phyloP scores from a whole-genome alignment of 2,888 invertebrate species.

The Caenorhabditis angaria region DNA sequence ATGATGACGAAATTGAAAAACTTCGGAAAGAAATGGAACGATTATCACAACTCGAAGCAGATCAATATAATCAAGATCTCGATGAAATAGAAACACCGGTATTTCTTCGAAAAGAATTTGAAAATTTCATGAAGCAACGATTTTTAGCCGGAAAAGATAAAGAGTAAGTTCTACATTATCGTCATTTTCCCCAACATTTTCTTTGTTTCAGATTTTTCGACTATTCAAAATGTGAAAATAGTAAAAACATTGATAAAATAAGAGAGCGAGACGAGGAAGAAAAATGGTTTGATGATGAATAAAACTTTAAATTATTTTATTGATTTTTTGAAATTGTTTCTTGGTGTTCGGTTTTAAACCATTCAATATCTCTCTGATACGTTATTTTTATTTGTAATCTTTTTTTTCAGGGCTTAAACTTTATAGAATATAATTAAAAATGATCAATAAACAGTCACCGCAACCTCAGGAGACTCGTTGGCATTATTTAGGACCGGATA shows the following conservation, averaged over 20 bases:
- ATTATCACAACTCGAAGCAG: slow-evolving; percentile 41
- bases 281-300: slow-evolving; percentile 64
- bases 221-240: slow-evolving; percentile 48
- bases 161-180: slow-evolving; percentile 17
- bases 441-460: slow-evolving; percentile 15
- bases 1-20: slow-evolving; percentile 41
- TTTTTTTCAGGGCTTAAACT: slow-evolving; percentile 6
- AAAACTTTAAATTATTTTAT: slow-evolving; percentile 4
- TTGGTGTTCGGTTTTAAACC: not conserved
- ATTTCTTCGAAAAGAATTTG: slow-evolving; percentile 59
- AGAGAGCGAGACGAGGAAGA: slow-evolving; percentile 64
- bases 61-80: slow-evolving; percentile 33
- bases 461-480: slow-evolving; percentile 34
- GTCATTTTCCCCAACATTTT: not conserved
- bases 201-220: slow-evolving; percentile 57
- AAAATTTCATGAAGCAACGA: slow-evolving; percentile 60
- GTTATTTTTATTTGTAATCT: slow-evolving; percentile 5
- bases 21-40: slow-evolving; percentile 43
- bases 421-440: slow-evolving; percentile 1
- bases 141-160: slow-evolving; percentile 64
- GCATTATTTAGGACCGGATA: slow-evolving; percentile 51
- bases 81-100: slow-evolving; percentile 52
- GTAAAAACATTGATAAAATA: slow-evolving; percentile 44
- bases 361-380: not conserved
- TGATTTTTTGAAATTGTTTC: not conserved